phyloP scores from a whole-genome alignment of 2,797 vertebrate genomes.

The Darevskia nairensis region DNA sequence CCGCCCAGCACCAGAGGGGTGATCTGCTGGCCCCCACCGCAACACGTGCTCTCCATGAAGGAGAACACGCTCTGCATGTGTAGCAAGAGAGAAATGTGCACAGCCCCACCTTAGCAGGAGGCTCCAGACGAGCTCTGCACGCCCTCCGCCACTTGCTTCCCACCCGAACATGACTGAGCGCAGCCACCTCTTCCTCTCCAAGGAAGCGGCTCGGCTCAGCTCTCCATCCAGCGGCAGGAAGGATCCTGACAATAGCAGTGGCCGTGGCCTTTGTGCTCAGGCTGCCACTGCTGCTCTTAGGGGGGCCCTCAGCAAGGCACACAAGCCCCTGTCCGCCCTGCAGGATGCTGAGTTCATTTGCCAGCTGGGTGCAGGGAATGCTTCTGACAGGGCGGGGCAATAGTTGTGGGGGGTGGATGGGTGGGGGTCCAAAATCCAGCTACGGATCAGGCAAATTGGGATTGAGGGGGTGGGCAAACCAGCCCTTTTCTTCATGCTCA shows the following conservation, averaged over 20 bases:
- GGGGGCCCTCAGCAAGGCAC: slow-evolving; percentile 44
- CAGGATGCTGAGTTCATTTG: slow-evolving; percentile 86
- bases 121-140: no score
- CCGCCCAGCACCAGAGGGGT: no score
- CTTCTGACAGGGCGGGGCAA: slow-evolving; percentile 86
- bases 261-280: background rate
- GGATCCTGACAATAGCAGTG: slow-evolving; percentile 63
- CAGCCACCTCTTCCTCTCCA: background rate
- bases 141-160: no score
- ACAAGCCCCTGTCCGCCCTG: slow-evolving; percentile 65
- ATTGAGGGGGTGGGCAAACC: background rate
- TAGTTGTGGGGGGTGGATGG: slow-evolving; percentile 83
- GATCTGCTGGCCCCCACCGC: no score
- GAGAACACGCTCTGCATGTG: no score
- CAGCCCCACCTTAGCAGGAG: no score
- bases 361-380: slow-evolving; percentile 86
- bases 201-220: no score
- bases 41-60: no score
- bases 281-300: slow-evolving; percentile 53
- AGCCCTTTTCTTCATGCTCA: background rate
- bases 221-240: background rate
- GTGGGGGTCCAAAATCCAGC: no score
- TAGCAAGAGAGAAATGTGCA: background rate
- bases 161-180: no score
- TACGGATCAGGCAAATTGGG: no score